These are phyloP conservation scores for Cricetomys ansorgei DNA, from an alignment of 2,113 vertebrate genomes.

Conservation along the genomic window DNA sequence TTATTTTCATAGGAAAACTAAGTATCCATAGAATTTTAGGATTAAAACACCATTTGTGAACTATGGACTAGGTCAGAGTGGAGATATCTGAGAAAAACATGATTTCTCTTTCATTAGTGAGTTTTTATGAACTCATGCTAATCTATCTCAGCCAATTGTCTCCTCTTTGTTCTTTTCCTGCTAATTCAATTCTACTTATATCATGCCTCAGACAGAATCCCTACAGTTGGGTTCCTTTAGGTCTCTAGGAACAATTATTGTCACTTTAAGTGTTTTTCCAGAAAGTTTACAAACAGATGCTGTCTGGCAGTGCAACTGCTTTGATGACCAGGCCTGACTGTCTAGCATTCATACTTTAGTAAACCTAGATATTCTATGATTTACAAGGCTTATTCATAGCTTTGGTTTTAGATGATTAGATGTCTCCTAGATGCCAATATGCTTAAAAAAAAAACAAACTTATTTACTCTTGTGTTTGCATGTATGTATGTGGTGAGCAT, in stretches of 20 bases:
- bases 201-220: not conserved
- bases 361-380: not conserved
- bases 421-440: not conserved
- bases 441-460: not conserved
- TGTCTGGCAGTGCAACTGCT: not conserved
- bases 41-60: not conserved
- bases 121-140: too few species aligned
- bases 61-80: fast-evolving
- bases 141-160: too few species aligned
- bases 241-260: not conserved
- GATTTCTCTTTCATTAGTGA: not conserved
- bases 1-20: not conserved
- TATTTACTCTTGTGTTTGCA: not conserved
- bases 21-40: not conserved
- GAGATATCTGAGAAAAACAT: not conserved
- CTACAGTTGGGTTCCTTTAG: not conserved
- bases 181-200: not conserved
- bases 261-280: not conserved
- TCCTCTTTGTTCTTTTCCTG: not conserved
- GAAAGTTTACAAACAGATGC: not conserved
- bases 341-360: not conserved
- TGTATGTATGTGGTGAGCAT: not conserved
- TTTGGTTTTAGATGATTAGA: not conserved
- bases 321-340: not conserved
- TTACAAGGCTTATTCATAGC: not conserved